These are phyloP conservation scores for Amphilophus citrinellus DNA, from an alignment of 2,113 vertebrate species.

Conservation along the genomic window DNA sequence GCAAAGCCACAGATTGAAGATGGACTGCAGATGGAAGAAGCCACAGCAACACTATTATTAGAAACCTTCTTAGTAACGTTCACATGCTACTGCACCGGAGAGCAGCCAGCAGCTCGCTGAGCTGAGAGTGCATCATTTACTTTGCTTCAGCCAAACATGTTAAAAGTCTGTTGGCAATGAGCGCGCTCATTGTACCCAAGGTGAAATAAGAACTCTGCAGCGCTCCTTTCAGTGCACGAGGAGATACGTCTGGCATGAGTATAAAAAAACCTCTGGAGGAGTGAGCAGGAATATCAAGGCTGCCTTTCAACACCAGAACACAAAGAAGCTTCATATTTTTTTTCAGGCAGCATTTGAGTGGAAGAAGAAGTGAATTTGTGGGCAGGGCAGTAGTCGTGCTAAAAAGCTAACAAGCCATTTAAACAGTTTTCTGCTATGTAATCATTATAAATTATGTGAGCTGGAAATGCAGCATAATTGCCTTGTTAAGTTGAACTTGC, in stretches of 20 bases:
- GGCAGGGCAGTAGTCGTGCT: background rate
- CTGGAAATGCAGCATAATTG: constrained; percentile 1
- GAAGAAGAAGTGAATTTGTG: constrained; percentile 10
- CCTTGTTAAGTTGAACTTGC: constrained; percentile 3
- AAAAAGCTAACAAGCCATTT: constrained; percentile 1
- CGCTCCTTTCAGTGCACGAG: background rate
- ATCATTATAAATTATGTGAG: constrained; percentile 24
- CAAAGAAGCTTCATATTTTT: constrained; percentile 20
- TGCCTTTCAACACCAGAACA: constrained; percentile 18
- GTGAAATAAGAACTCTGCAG: constrained; percentile 22
- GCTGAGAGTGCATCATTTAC: background rate
- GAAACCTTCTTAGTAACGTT: constrained; percentile 48
- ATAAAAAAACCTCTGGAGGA: background rate
- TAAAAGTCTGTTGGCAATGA: constrained; percentile 1
- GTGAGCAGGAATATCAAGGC: constrained; percentile 18
- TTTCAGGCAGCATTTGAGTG: background rate
- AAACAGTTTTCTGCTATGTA: background rate
- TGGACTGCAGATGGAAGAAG: constrained; percentile 60
- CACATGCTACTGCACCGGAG: constrained; percentile 14
- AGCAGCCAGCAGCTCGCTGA: constrained; percentile 1
- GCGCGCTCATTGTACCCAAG: constrained; percentile 2
- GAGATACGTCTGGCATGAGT: constrained; percentile 7
- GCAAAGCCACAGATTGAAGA: constrained; percentile 58
- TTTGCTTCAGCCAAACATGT: background rate
- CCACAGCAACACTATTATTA: constrained; percentile 55